These are phyloP conservation scores for Platycnemis pennipes DNA, from an alignment of 2,888 invertebrate genomes.

Conservation along the genomic window DNA sequence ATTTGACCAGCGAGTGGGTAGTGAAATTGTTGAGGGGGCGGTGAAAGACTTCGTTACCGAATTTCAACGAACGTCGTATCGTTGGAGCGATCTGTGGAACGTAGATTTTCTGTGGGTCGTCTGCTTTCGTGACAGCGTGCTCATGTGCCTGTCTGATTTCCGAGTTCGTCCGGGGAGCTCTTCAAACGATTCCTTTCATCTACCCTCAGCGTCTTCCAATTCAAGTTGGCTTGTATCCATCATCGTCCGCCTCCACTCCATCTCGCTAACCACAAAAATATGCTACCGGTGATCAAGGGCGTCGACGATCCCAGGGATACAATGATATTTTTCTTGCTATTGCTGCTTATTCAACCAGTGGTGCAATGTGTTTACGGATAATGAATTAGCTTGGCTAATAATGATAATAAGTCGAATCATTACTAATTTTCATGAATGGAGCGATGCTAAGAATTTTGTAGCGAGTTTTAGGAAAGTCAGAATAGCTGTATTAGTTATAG, in stretches of 20 bases:
- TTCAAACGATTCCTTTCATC: slow-evolving; percentile 27
- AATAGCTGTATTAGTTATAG: too few relatives aligned
- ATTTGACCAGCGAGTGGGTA: too few relatives aligned
- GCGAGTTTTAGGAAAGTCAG: too few relatives aligned
- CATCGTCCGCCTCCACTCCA: not conserved
- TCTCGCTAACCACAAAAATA: not conserved
- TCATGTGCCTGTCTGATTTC: not conserved
- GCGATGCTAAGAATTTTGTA: too few relatives aligned
- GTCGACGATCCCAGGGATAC: not conserved
- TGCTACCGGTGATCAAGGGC: not conserved
- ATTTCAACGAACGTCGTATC: not conserved
- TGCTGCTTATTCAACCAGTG: not conserved
- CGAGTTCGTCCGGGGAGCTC: not conserved
- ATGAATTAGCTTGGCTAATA: too few relatives aligned
- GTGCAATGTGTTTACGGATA: too few relatives aligned
- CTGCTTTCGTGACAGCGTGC: not conserved
- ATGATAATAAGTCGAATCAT: too few relatives aligned
- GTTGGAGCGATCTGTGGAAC: not conserved
- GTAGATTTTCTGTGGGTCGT: too few relatives aligned
- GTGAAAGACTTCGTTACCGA: not conserved
- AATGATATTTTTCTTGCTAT: not conserved
- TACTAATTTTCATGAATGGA: too few relatives aligned
- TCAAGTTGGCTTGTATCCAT: not conserved
- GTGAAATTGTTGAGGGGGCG: too few relatives aligned
- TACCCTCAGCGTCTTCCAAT: not conserved